A percentile compares a stretch with the other conserved stretches of the same genome.
These are phyloP conservation scores for Protonibea diacanthus DNA, from an alignment of 2,797 vertebrate genomes.

Conservation along the genomic window DNA sequence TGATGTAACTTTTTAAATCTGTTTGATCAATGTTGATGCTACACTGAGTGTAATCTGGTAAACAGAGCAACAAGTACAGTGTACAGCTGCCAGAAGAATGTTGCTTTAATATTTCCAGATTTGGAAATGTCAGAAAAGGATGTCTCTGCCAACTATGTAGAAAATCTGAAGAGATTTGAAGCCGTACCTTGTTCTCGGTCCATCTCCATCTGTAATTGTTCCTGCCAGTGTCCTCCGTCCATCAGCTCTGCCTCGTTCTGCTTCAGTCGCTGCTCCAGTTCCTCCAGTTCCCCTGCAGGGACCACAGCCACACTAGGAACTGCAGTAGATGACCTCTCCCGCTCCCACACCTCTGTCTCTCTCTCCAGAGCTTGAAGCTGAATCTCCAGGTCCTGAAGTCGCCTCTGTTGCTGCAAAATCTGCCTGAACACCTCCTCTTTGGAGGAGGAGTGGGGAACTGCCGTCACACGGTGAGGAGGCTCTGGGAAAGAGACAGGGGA, in stretches of 20 bases:
- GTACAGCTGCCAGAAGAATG: no score
- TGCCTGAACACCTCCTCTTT: constrained; percentile 88
- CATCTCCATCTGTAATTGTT: constrained; percentile 85
- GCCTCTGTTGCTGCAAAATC: constrained; percentile 87
- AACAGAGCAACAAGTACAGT: no score
- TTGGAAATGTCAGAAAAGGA: not conserved
- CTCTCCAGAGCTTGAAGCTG: constrained; percentile 83
- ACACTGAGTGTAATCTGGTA: no score
- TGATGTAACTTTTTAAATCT: no score
- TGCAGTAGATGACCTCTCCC: constrained; percentile 56
- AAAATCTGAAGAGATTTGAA: not conserved
- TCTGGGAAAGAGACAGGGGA: constrained; percentile 55
- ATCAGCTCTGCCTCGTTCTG: constrained; percentile 87
- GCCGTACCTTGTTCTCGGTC: constrained; percentile 84
- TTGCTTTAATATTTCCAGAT: not conserved
- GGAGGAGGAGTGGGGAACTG: constrained; percentile 42
- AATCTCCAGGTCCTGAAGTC: constrained; percentile 83
- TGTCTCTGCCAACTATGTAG: no score
- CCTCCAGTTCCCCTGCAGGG: constrained; percentile 81
- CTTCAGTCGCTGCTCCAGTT: constrained; percentile 83
- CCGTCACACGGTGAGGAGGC: not conserved
- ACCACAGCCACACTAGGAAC: constrained; percentile 23
- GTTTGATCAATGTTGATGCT: no score
- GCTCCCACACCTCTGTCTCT: constrained; percentile 81
- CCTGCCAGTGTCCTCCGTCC: constrained; percentile 87